Evolutionary conservation across 1,140 invertebrate species (phyloP).

Genomic region (Telenomus remus): DNA sequence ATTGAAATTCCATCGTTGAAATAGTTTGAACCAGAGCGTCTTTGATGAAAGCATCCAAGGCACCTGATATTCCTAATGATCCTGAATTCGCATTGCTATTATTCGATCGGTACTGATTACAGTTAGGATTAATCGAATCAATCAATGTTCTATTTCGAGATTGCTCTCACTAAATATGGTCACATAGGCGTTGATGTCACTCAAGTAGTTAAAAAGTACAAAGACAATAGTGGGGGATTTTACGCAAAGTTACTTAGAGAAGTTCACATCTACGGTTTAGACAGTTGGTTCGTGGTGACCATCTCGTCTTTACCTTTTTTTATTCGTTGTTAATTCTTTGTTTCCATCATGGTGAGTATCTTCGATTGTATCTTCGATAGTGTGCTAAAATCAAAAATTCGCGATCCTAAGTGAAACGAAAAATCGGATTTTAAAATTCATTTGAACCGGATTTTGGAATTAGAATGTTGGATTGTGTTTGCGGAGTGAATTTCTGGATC

Average conservation of each 20-base stretch:
- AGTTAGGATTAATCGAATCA: constrained; percentile 53
- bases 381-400: not conserved
- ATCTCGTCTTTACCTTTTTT: constrained; percentile 67
- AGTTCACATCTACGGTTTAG: constrained; percentile 71
- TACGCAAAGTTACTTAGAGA: constrained; percentile 74
- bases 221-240: constrained; percentile 66
- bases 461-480: too few species aligned
- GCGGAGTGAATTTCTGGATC: too few species aligned
- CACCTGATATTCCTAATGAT: not conserved
- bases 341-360: constrained; percentile 69
- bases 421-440: not conserved
- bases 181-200: constrained; percentile 70
- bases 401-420: not conserved
- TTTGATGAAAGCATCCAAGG: not conserved
- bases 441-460: too few species aligned
- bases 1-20: too few species aligned
- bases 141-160: constrained; percentile 62
- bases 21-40: not conserved
- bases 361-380: not conserved
- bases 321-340: constrained; percentile 63
- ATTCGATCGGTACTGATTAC: constrained; percentile 37
- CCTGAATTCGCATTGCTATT: constrained; percentile 4
- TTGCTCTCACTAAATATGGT: constrained; percentile 75
- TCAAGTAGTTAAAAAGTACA: constrained; percentile 60
- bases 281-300: constrained; percentile 75